Base-by-base conservation (phyloP, 2,888 invertebrate species). In the Andrena bicolor region DNA sequence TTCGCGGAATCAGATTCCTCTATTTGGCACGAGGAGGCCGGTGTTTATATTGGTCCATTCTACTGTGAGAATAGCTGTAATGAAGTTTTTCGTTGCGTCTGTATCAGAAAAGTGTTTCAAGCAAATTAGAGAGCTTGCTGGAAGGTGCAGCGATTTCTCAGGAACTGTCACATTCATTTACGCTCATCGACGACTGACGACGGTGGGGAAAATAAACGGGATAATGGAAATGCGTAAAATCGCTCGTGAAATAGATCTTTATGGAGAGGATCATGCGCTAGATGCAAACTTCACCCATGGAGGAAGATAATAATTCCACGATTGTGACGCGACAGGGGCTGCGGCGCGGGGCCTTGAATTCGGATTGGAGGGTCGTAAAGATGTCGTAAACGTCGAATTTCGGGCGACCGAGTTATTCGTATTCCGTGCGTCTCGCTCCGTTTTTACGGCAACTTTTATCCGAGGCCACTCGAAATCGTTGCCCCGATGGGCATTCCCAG, bases 381-480 rank as follows among this genome's bases (percentile, higher is more conserved):
- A 65, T 41, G 53, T 73, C 69, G 80, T 60, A 64, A 80, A 69
- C 32, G 69, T 60, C 23, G 76, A 80, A 69, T 65, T 76, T 72
- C 64, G 30, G 35, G 48, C 48, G 5, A 61, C 60, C 30, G 48
- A 69, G 65, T 79, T 68, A 75, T 79, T 80, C 76, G 69, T 74
- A 73, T 76, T 74, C 71, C 20, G 16, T 2, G 10, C 49, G 41
- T 23, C 53, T 35, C 26, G n/a, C 23, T 10, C 13, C 48, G 61
- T 76, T 35, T 65, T 70, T 71, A 30, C 13, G 32, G 26, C 16
- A 53, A 69, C 58, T 73, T 82, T 80, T 75, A 41, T 65, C 49
- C 48, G 13, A 23, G 35, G 13, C 28, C 48, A 20, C 26, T 66
- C n/a, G 58, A 69, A 72, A 63, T 58, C 63, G 23, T 41, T 30